These are phyloP conservation scores for Motacilla alba DNA, from an alignment of 2,113 vertebrate genomes.

Conservation along the genomic window DNA sequence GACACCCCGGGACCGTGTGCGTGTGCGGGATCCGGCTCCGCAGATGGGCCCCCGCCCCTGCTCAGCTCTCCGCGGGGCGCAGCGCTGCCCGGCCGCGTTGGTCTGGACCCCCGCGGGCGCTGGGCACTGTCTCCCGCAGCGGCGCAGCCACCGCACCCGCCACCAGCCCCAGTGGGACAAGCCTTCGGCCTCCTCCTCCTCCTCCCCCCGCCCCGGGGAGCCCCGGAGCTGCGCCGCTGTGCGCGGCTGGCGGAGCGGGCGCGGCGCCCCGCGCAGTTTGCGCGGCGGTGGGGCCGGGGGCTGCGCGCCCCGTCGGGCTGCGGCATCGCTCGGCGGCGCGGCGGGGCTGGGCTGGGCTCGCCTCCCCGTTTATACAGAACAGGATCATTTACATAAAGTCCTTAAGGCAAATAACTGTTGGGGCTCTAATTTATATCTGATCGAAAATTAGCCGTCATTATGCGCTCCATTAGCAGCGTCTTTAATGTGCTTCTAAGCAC, in stretches of 20 bases:
- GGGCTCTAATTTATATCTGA: conserved; percentile 99
- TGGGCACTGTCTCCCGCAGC: background rate
- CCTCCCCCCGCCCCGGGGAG: background rate
- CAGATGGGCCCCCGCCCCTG: background rate
- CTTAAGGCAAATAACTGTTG: conserved; percentile 99
- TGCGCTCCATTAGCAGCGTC: conserved; percentile 99
- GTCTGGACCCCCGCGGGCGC: background rate
- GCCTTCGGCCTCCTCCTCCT: background rate
- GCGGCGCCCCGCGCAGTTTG: background rate
- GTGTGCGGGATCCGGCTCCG: background rate
- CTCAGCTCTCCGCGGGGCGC: background rate
- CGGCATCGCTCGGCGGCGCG: conserved; percentile 86
- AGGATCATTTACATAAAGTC: conserved; percentile 99
- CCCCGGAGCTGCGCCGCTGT: background rate
- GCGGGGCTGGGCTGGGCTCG: conserved; percentile 78
- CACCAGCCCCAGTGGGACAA: background rate
- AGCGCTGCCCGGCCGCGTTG: background rate
- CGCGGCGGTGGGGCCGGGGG: background rate
- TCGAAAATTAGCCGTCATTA: conserved; percentile 99
- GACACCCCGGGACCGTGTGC: background rate
- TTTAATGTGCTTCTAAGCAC: conserved; percentile 99
- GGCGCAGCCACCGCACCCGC: background rate
- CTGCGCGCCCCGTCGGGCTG: conserved; percentile 68
- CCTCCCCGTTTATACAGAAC: conserved; percentile 97
- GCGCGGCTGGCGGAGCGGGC: background rate